Percentiles rank a stretch among this genome's conserved stretches.
These are phyloP conservation scores for Sciurus vulgaris DNA, from an alignment of 2,797 vertebrate species.

Conservation along the genomic window DNA sequence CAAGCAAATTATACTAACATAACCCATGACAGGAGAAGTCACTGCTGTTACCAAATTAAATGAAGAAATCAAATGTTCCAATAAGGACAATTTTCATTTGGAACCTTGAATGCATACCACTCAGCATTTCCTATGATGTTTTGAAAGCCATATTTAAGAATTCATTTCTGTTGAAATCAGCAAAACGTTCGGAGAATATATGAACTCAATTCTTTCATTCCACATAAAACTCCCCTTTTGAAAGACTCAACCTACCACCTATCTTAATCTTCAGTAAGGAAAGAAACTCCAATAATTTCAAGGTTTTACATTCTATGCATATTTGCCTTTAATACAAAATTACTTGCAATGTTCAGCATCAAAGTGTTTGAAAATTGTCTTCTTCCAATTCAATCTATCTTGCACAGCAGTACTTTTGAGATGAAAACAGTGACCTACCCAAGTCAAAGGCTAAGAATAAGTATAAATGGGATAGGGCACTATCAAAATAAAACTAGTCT, in stretches of 20 bases:
- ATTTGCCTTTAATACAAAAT: not conserved
- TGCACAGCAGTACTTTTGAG: not conserved
- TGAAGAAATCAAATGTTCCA: not conserved
- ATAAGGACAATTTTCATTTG: not conserved
- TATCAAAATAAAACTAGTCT: not conserved
- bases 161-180: not conserved
- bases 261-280: not conserved
- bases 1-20: not conserved
- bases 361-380: not conserved
- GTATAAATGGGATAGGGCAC: not conserved
- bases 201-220: not conserved
- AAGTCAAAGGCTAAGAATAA: not conserved
- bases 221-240: not conserved
- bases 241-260: not conserved
- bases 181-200: not conserved
- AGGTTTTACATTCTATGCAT: not conserved
- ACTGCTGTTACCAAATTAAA: constrained; percentile 35
- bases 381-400: not conserved
- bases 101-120: not conserved
- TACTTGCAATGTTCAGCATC: not conserved
- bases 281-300: not conserved
- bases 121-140: not conserved
- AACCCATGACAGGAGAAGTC: not conserved
- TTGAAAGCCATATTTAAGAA: not conserved
- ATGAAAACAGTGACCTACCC: not conserved